phyloP scores from a whole-genome alignment of 2,888 invertebrate genomes.

The Rhyacophila evoluta region DNA sequence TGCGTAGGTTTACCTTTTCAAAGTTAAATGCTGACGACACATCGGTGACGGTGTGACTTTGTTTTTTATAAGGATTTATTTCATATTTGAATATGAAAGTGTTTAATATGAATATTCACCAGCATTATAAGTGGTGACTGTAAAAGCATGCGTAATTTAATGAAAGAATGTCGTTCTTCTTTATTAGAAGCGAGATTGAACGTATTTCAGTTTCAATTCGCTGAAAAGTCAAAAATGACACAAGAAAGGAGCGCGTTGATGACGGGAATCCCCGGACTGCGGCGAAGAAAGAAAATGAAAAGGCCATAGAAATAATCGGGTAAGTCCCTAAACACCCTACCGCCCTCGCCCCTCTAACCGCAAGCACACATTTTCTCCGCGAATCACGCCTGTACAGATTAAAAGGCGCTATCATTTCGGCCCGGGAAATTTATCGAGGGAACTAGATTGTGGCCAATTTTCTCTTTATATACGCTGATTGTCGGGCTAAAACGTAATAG shows the following conservation, averaged over 20 bases:
- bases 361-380: not conserved
- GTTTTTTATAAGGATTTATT: too few relatives aligned
- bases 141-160: too few relatives aligned
- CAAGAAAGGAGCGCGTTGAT: not conserved
- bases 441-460: not conserved
- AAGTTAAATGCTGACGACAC: too few relatives aligned
- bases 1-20: too few relatives aligned
- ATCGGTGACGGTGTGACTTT: too few relatives aligned
- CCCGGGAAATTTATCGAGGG: not conserved
- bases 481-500: too few relatives aligned
- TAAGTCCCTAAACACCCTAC: not conserved
- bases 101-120: too few relatives aligned
- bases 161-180: too few relatives aligned
- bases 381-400: slow-evolving; percentile 10
- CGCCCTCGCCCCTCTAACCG: not conserved
- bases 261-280: not conserved
- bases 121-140: too few relatives aligned
- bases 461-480: too few relatives aligned
- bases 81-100: too few relatives aligned
- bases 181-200: too few relatives aligned
- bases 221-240: not conserved
- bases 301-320: not conserved
- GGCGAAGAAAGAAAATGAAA: not conserved
- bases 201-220: not conserved
- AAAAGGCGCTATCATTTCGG: slow-evolving; percentile 6